These are phyloP conservation scores for Pterophyllum scalare DNA, from an alignment of 2,113 vertebrate species.

Conservation along the genomic window DNA sequence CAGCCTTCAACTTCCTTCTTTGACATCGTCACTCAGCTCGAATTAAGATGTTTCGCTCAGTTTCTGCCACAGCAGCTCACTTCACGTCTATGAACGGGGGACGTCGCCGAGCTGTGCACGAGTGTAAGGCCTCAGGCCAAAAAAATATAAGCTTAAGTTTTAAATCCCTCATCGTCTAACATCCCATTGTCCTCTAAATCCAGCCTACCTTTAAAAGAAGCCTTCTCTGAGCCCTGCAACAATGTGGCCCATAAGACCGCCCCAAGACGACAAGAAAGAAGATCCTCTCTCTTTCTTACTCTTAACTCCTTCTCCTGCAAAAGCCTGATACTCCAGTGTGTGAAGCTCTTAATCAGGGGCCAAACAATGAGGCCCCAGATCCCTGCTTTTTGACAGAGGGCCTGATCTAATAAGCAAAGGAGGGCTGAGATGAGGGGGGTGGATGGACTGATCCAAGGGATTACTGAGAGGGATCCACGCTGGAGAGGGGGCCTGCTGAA, in stretches of 20 bases:
- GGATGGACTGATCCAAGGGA: constrained; percentile 72
- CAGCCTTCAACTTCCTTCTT: background rate
- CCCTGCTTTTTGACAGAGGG: constrained; percentile 69
- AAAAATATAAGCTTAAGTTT: constrained; percentile 63
- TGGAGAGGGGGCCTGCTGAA: constrained; percentile 40
- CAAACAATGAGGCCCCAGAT: constrained; percentile 79
- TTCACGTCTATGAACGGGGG: constrained; percentile 15
- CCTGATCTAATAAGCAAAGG: constrained; percentile 78
- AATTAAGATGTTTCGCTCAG: constrained; percentile 52
- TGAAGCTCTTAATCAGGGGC: constrained; percentile 83
- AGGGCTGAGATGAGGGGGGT: constrained; percentile 20
- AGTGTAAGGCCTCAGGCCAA: constrained; percentile 24
- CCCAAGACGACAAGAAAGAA: constrained; percentile 59
- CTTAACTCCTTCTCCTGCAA: constrained; percentile 49
- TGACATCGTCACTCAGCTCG: background rate
- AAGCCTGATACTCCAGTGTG: constrained; percentile 71
- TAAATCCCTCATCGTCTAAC: constrained; percentile 76
- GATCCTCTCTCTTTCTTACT: constrained; percentile 60
- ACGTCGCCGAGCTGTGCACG: background rate
- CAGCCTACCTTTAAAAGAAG: constrained; percentile 68
- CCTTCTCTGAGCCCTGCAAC: constrained; percentile 69
- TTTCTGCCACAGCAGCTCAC: constrained; percentile 29
- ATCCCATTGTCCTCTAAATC: constrained; percentile 76
- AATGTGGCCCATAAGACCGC: constrained; percentile 71
- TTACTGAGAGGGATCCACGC: constrained; percentile 75